Evolutionary conservation across 2,113 vertebrate genomes (phyloP), one percentile per base, ranked within the genome.

Genomic region (Pimephales promelas): DNA sequence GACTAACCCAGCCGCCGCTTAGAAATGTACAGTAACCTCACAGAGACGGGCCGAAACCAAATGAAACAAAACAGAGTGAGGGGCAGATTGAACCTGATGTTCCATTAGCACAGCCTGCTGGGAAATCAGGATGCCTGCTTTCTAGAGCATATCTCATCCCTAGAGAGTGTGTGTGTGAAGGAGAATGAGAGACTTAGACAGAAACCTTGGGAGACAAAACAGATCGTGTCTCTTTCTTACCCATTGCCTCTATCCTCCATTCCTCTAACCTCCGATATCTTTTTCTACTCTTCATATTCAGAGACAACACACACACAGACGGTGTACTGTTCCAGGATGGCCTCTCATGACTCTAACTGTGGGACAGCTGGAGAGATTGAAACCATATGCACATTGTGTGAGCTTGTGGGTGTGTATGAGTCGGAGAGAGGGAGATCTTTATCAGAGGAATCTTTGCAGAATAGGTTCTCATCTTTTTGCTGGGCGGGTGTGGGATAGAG

Each of bases 61-160:
- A 82, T 47, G 82, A 82, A 83, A 88, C 80, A 87, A 83, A 86
- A 77, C 81, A 87, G 79, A 76, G 64, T 70, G 79, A 78, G 77
- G 78, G 81, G 45, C 78, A 71, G 54, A 84, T 40, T 77, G 82
- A 84, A 87, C 70, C 64, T 81, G 86, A 83, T 83, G 82, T 88
- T 87, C 84, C 82, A 87, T 88, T 88, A 86, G 82, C 45, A 85
- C 71, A 70, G 84, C 76, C 89, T 89, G 84, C 70, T 86, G 88
- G 86, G 85, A 85, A 84, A 81, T 85, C 83, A 86, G 74, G 52
- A 85, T 52, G 82, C 86, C 84, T 72, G 34, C 79, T 89, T 88
- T 87, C 68, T 88, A 78, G 88, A 88, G 74, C 82, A 88, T 62
- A 84, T 72, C 52, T 84, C 43, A 54, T 83, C 86, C 83, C 66